Conservation (phyloP, 2,797 vertebrate genomes). For the Fistularia commersonii region DNA sequence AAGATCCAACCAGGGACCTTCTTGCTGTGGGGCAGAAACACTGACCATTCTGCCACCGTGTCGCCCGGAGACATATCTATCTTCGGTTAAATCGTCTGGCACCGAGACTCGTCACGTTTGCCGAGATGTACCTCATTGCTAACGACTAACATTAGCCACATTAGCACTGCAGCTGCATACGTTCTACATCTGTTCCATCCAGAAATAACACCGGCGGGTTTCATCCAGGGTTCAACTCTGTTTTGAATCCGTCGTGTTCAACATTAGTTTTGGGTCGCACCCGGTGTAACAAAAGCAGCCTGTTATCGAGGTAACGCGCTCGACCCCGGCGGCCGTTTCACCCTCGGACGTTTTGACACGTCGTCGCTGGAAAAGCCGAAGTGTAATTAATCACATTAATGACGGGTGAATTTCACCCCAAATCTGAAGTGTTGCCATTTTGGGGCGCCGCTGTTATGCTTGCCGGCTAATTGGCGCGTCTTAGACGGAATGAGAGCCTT, state of each 20-base stretch:
- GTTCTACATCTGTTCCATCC: too few relatives aligned
- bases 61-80: too few relatives aligned
- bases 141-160: too few relatives aligned
- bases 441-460: constrained; percentile 5
- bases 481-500: constrained; percentile 10
- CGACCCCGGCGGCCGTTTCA: background rate
- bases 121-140: too few relatives aligned
- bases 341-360: constrained; percentile 5
- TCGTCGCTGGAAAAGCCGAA: constrained; percentile 8
- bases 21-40: too few relatives aligned
- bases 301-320: background rate
- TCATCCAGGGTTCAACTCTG: background rate
- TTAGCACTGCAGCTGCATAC: too few relatives aligned
- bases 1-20: too few relatives aligned
- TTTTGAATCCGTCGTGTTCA: background rate
- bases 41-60: too few relatives aligned
- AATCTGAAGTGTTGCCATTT: constrained; percentile 5
- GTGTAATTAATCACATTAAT: constrained; percentile 29
- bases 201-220: too few relatives aligned
- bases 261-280: background rate
- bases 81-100: too few relatives aligned
- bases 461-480: constrained; percentile 9
- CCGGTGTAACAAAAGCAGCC: background rate
- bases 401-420: constrained; percentile 13
- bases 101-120: too few relatives aligned